Percentiles rank a stretch among this genome's conserved stretches.
These are phyloP conservation scores for Stegana nigrithorax DNA, from an alignment of 2,888 invertebrate genomes.

Conservation along the genomic window DNA sequence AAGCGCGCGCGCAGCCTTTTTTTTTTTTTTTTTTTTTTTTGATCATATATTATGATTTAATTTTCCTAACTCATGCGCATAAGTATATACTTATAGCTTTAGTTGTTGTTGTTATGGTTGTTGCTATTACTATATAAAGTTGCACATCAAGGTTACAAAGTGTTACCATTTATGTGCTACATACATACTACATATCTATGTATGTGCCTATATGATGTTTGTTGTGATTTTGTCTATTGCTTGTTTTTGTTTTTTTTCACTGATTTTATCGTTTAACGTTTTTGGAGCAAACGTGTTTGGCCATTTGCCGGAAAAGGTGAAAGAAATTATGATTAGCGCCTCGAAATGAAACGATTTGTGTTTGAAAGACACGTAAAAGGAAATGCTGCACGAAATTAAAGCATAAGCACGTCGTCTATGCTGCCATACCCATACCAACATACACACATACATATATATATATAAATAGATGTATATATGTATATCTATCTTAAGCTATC, in stretches of 20 bases:
- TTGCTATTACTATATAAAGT: not conserved
- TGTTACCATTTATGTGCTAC: too few relatives aligned
- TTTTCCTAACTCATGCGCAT: too few relatives aligned
- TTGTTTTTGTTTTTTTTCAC: not conserved
- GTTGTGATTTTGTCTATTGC: not conserved
- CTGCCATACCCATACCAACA: too few relatives aligned
- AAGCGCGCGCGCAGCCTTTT: not conserved
- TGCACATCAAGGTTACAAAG: constrained; percentile 4
- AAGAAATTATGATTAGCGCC: constrained; percentile 9
- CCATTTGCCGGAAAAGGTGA: constrained; percentile 3
- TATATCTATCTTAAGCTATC: too few relatives aligned
- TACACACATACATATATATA: too few relatives aligned
- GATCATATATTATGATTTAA: too few relatives aligned
- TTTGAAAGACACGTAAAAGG: not conserved
- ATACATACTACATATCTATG: too few relatives aligned
- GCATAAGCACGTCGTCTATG: too few relatives aligned
- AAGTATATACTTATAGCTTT: not conserved
- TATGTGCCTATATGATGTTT: not conserved
- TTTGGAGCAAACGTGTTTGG: not conserved
- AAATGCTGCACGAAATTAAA: not conserved
- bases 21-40: too few relatives aligned
- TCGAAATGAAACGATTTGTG: not conserved
- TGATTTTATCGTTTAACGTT: not conserved
- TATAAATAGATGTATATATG: too few relatives aligned
- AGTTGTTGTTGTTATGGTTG: not conserved